A percentile compares a stretch with the other conserved stretches of the same genome.
Evolutionary conservation across 2,113 vertebrate genomes (phyloP).

Genomic region (Pagrus major): DNA sequence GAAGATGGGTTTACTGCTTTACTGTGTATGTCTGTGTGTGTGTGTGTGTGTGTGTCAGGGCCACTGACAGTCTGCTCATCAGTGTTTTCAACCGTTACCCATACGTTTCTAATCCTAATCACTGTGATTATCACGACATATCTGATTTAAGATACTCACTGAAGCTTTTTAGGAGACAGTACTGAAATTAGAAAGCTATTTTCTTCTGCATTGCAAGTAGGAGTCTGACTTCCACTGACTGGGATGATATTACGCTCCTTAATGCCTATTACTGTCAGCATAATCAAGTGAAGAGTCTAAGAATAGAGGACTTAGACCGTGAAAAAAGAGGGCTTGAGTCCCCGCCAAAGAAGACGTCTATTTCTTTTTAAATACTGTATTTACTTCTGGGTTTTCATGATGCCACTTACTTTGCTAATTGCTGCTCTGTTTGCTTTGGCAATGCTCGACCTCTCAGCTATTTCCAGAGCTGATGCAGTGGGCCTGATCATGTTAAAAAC

Average conservation of each 20-base stretch:
- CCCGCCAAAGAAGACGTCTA: neutral
- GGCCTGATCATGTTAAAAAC: conserved; percentile 13
- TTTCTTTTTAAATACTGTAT: neutral
- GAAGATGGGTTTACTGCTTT: conserved; percentile 11
- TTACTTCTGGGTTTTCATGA: neutral
- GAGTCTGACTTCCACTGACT: conserved; percentile 14
- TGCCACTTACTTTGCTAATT: neutral
- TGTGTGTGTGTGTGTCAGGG: neutral
- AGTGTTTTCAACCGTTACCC: neutral
- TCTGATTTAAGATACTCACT: conserved; percentile 27
- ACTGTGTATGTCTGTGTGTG: conserved; percentile 31
- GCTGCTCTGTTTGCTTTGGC: neutral
- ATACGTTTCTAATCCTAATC: conserved; percentile 9
- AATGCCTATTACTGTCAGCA: conserved; percentile 7
- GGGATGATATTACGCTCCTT: conserved; percentile 17
- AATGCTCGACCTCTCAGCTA: conserved; percentile 7
- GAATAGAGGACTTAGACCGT: conserved; percentile 23
- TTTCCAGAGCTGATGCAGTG: conserved; percentile 20
- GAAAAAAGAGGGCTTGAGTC: neutral
- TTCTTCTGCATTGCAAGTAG: neutral
- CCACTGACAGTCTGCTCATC: conserved; percentile 25
- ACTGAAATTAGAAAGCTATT: neutral
- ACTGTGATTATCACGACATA: conserved; percentile 35
- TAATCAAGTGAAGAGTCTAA: conserved; percentile 47
- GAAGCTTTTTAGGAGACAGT: rapidly evolving